Percentiles rank a stretch among this genome's conserved stretches.
Evolutionary conservation across 2,113 vertebrate genomes (phyloP).

Genomic region (Corythornis madagascariensis): DNA sequence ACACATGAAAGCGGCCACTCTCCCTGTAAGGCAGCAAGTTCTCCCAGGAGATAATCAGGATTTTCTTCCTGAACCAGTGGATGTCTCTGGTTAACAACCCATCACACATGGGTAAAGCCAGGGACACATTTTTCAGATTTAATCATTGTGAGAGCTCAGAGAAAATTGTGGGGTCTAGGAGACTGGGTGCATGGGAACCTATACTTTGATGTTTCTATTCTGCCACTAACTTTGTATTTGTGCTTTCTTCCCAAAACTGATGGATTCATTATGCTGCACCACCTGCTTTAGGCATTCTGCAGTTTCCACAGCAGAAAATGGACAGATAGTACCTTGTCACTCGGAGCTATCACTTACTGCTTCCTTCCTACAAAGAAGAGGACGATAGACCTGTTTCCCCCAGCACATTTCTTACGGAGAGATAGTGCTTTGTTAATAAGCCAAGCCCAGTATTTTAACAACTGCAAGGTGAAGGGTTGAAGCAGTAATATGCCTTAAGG

Average conservation of each 20-base stretch:
- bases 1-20: not conserved
- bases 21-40: not conserved
- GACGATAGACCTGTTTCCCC: not conserved
- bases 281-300: constrained; percentile 30
- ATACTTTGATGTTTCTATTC: not conserved
- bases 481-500: constrained; percentile 65
- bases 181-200: not conserved
- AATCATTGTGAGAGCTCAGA: not conserved
- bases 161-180: not conserved
- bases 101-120: not conserved
- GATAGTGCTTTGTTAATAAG: constrained; percentile 41
- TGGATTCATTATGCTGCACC: constrained; percentile 20
- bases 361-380: constrained; percentile 1
- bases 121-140: not conserved
- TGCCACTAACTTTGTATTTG: not conserved
- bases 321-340: constrained; percentile 6
- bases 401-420: not conserved
- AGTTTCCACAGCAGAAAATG: constrained; percentile 10
- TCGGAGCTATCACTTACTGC: not conserved
- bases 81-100: not conserved
- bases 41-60: constrained; percentile 22
- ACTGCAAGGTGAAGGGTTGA: constrained; percentile 54
- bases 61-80: constrained; percentile 10
- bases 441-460: constrained; percentile 53
- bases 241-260: not conserved